These are phyloP conservation scores for Chauna torquata DNA, from an alignment of 2,113 vertebrate species.

Conservation along the genomic window DNA sequence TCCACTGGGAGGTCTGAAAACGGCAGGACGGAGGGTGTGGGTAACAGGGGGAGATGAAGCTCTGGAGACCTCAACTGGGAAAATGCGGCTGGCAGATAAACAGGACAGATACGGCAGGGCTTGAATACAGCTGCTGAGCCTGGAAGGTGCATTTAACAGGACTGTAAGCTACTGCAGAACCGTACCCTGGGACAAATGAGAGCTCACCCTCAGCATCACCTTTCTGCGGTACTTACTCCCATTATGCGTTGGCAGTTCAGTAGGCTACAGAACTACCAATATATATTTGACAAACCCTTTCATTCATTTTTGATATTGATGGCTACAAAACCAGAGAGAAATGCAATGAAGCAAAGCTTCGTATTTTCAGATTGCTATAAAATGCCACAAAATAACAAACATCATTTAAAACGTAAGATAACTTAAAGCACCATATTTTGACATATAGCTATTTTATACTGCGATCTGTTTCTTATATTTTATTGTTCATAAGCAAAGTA, in stretches of 20 bases:
- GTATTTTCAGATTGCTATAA: not conserved
- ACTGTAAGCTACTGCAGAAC: not conserved
- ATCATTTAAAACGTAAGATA: not conserved
- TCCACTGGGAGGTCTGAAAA: not conserved
- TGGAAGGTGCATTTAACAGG: not conserved
- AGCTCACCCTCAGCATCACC: slow-evolving; percentile 35
- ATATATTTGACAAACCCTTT: not conserved
- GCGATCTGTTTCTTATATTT: not conserved
- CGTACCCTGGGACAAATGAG: slow-evolving; percentile 11
- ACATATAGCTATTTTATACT: not conserved
- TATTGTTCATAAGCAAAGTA: not conserved
- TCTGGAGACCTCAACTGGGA: not conserved
- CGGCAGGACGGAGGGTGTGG: not conserved
- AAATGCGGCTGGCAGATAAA: not conserved
- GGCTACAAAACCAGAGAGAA: not conserved
- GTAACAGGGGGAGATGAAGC: not conserved
- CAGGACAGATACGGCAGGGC: fast-evolving
- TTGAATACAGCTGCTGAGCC: not conserved
- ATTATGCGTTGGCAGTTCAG: slow-evolving; percentile 1
- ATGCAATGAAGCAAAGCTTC: not conserved
- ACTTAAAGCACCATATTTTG: not conserved
- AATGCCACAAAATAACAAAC: not conserved
- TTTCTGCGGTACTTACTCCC: not conserved
- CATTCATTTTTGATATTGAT: not conserved
- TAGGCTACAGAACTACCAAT: not conserved